phyloP scores from a whole-genome alignment of 1,140 invertebrate species.

The Coelopa frigida region DNA sequence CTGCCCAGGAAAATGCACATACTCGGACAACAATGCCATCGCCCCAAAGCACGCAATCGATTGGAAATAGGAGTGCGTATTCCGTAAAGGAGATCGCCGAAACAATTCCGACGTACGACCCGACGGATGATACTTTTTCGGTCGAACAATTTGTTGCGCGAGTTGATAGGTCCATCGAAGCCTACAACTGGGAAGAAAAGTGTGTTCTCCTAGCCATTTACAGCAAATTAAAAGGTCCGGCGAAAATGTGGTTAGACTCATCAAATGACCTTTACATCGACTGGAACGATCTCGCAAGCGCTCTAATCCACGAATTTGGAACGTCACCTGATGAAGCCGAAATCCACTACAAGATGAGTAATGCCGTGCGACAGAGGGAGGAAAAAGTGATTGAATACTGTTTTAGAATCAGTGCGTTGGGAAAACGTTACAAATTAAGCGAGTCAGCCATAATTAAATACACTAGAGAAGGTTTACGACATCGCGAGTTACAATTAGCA shows the following conservation, averaged over 20 bases:
- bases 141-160: constrained; percentile 12
- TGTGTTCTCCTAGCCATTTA: constrained; percentile 4
- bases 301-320: constrained; percentile 4
- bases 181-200: constrained; percentile 6
- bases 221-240: constrained; percentile 7
- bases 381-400: constrained; percentile 8
- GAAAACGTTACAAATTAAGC: not conserved
- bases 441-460: constrained; percentile 8
- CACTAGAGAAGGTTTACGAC: constrained; percentile 3
- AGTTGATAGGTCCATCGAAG: constrained; percentile 5
- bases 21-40: not conserved
- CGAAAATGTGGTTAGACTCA: constrained; percentile 8
- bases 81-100: constrained; percentile 13
- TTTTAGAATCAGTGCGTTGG: constrained; percentile 2
- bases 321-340: constrained; percentile 4
- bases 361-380: not conserved
- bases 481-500: constrained; percentile 2
- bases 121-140: constrained; percentile 4
- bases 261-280: not conserved
- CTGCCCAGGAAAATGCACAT: not conserved
- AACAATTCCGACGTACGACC: constrained; percentile 9
- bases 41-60: too few species aligned
- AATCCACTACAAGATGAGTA: not conserved
- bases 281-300: not conserved
- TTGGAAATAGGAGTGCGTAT: not conserved